Evolutionary conservation across 2,888 invertebrate species (phyloP).

Genomic region (Acleris emargana): DNA sequence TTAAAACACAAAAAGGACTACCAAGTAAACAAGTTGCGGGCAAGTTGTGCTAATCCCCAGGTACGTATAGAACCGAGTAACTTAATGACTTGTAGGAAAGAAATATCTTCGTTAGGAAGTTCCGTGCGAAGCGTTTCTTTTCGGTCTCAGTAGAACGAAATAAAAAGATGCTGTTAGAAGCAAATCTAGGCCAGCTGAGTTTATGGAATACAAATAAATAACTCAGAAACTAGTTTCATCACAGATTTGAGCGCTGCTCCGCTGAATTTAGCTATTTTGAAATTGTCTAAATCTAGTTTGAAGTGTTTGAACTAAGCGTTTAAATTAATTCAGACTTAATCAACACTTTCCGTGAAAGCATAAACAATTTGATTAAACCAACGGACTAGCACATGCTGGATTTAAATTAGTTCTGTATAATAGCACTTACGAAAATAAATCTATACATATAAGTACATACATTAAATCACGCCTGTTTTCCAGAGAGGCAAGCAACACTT

Average conservation of each 20-base stretch:
- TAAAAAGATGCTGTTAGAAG: constrained; percentile 9
- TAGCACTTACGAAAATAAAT: too few species aligned
- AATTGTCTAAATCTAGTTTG: neutral
- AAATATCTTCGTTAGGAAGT: constrained; percentile 26
- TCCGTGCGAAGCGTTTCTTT: constrained; percentile 7
- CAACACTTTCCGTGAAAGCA: too few species aligned
- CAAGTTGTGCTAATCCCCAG: neutral
- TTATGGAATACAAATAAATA: constrained; percentile 12
- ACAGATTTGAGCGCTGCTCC: neutral
- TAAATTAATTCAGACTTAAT: too few species aligned
- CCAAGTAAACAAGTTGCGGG: too few species aligned
- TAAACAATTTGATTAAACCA: neutral
- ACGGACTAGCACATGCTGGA: neutral
- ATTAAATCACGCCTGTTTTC: too few species aligned
- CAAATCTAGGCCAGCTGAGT: neutral
- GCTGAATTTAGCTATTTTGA: neutral
- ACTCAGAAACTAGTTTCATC: neutral
- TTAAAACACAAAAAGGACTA: too few species aligned
- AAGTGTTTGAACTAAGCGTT: neutral
- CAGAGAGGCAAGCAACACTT: too few species aligned
- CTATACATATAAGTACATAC: too few species aligned
- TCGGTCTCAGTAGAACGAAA: constrained; percentile 5
- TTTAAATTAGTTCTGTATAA: too few species aligned
- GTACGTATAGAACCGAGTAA: constrained; percentile 22
- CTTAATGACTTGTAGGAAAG: constrained; percentile 27